These are phyloP conservation scores for Acanthosepion esculentum DNA, from an alignment of 2,888 invertebrate genomes.

Conservation along the genomic window DNA sequence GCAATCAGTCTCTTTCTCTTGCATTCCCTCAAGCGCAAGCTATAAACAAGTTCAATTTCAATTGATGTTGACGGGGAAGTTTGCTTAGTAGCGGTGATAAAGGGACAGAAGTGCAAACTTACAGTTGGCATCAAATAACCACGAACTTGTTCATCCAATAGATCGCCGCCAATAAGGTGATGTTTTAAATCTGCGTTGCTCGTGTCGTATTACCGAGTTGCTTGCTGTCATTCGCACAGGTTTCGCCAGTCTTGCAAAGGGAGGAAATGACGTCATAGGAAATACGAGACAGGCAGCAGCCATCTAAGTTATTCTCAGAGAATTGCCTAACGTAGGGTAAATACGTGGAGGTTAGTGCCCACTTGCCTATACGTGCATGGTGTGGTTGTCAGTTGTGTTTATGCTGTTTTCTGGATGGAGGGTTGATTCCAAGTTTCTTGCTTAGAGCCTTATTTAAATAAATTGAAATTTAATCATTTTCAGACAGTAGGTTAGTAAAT, in stretches of 20 bases:
- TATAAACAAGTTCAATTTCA: slow-evolving; percentile 10
- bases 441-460: too few relatives aligned
- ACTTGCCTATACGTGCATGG: neutral
- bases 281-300: slow-evolving; percentile 21
- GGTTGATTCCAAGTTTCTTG: too few relatives aligned
- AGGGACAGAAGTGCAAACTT: neutral
- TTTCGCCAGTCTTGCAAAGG: neutral
- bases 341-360: neutral
- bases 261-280: slow-evolving; percentile 21
- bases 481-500: too few relatives aligned
- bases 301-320: neutral
- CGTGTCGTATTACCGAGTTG: neutral
- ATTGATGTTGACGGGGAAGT: neutral
- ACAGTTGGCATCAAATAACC: neutral
- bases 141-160: neutral
- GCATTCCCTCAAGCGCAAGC: neutral
- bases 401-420: too few relatives aligned
- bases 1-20: neutral
- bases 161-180: neutral
- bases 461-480: too few relatives aligned
- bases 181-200: neutral
- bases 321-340: neutral
- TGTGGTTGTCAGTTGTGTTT: too few relatives aligned
- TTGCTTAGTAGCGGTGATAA: neutral
- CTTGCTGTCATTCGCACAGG: neutral